Evolutionary conservation across 2,888 invertebrate species (phyloP).

Genomic region (Tenthredo notha): DNA sequence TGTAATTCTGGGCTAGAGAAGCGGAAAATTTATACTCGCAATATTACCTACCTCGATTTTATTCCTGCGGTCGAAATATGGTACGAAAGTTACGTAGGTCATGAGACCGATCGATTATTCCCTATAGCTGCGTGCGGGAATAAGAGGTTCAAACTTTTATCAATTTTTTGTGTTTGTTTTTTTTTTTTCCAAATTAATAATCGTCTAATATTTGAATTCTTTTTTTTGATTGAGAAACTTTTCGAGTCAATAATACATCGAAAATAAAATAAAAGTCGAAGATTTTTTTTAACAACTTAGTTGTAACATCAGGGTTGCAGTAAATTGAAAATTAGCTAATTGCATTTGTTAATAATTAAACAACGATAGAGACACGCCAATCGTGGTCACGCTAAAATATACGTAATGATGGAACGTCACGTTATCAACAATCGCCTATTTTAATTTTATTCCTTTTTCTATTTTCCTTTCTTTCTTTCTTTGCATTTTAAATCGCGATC

Average conservation of each 20-base stretch:
- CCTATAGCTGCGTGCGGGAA: background rate
- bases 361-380: background rate
- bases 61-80: background rate
- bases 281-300: background rate
- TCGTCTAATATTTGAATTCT: background rate
- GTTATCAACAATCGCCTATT: background rate
- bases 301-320: background rate
- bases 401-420: constrained; percentile 12
- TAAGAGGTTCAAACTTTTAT: background rate
- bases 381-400: background rate
- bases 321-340: constrained; percentile 11
- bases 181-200: background rate
- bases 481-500: constrained; percentile 1
- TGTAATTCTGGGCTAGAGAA: background rate
- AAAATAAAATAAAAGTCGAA: background rate
- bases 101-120: constrained; percentile 18
- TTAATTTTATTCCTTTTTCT: background rate
- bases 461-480: background rate
- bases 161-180: too few species aligned
- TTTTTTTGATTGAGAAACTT: background rate
- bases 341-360: constrained; percentile 25
- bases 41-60: constrained; percentile 4
- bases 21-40: constrained; percentile 3
- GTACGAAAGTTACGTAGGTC: constrained; percentile 28
- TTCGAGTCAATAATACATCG: background rate